Percentiles rank a stretch among this genome's conserved stretches.
Conservation (phyloP, 2,888 invertebrate genomes). For the Zygaena filipendulae region DNA sequence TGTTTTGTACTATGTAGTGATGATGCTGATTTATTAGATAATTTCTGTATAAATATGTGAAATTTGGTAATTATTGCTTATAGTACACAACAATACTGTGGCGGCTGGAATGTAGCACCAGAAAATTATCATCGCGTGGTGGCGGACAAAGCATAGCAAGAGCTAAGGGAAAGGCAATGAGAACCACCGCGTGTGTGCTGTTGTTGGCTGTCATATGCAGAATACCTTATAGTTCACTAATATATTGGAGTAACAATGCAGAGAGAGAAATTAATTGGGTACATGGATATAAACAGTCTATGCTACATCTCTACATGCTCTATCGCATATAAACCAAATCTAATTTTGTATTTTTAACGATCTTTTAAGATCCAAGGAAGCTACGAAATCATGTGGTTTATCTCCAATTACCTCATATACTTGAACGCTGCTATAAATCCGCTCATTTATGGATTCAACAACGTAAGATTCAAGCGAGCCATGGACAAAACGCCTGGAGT, state of each 20-base stretch:
- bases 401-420: conserved; percentile 76
- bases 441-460: conserved; percentile 80
- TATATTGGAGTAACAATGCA: conserved; percentile 72
- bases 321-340: no score
- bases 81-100: conserved; percentile 51
- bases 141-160: conserved; percentile 67
- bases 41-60: no score
- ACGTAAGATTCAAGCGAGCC: conserved; percentile 74
- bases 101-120: conserved; percentile 74
- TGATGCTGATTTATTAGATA: no score
- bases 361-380: conserved; percentile 62
- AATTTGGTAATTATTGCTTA: no score
- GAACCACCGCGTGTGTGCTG: conserved; percentile 76
- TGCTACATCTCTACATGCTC: no score
- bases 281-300: no score
- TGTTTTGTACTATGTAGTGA: no score
- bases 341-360: no score
- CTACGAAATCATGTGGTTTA: conserved; percentile 73
- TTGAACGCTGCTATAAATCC: conserved; percentile 81
- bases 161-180: conserved; percentile 75
- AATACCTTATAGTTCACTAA: conserved; percentile 77
- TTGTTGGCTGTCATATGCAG: conserved; percentile 75
- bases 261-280: conserved; percentile 54
- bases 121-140: conserved; percentile 70
- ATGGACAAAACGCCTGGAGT: conserved; percentile 67